Evolutionary conservation across 2,888 invertebrate genomes (phyloP), one percentile per base, ranked within the genome.

Genomic region (Polymixis lichenea): DNA sequence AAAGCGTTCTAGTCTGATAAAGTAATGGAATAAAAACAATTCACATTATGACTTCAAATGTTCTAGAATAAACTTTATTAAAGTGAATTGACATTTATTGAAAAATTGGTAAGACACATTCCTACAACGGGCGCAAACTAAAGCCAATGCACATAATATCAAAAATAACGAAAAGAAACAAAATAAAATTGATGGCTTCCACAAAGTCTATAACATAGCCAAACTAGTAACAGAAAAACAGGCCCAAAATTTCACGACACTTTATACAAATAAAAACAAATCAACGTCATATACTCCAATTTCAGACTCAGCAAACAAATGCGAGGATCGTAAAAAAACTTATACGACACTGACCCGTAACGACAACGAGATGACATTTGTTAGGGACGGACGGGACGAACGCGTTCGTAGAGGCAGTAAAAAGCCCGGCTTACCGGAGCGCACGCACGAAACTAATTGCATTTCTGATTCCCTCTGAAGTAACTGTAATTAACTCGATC

Each of bases 391-490:
- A 83, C 78, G 83, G 80, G 83, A 77, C 82, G 78, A 67, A 81
- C 83, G 86, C 87, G 80, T 78, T 85, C 84, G 86, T 78, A 73
- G 82, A 78, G 75, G 84, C 80, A 86, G 87, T 91, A 88, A 90
- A 92, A 92, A 92, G 88, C 88, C 88, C 75, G 77, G 88, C 87
- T 87, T 88, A 88, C 87, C 89, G 88, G 88, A 88, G 87, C 90
- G 88, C 92, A 94, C 94, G 93, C 94, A 93, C 92, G 80, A 90
- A 90, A 91, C 92, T 95, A 94, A 95, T 95, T 95, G 94, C 95
- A 95, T 95, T 95, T 93, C 93, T 92, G 93, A 95, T 95, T 95
- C 94, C 85, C 92, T 94, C 92, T 94, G 94, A 94, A 93, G 92
- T 92, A 90, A 90, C 86, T 89, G 93, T 94, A 95, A 95, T 95